Percentiles rank a stretch among this genome's conserved stretches.
These are phyloP conservation scores for Colistium nudipinnis DNA, from an alignment of 2,113 vertebrate species.

Conservation along the genomic window DNA sequence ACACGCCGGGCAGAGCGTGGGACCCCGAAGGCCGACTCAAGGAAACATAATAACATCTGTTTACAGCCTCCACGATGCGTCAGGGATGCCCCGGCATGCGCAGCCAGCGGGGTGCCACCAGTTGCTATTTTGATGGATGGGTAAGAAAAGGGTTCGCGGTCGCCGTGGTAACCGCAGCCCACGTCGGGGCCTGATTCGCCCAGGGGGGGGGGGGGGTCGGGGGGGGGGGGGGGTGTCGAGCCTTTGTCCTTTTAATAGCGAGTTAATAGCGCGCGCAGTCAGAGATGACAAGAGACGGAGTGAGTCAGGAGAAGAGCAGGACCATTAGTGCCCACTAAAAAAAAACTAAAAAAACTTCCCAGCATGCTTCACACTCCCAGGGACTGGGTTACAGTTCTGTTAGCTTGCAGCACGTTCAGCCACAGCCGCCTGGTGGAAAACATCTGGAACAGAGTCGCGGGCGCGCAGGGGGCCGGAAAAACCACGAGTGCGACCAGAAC, in stretches of 20 bases:
- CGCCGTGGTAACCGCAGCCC: slow-evolving; percentile 44
- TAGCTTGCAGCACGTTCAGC: not conserved
- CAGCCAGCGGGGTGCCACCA: slow-evolving; percentile 29
- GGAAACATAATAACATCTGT: slow-evolving; percentile 58
- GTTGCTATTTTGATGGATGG: slow-evolving; percentile 38
- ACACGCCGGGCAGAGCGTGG: slow-evolving; percentile 1
- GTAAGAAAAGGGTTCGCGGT: slow-evolving; percentile 21
- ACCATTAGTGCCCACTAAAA: slow-evolving; percentile 36
- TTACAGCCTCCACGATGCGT: slow-evolving; percentile 64
- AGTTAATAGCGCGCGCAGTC: slow-evolving; percentile 38
- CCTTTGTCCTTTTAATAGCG: slow-evolving; percentile 43
- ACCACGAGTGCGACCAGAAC: not conserved
- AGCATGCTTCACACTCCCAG: slow-evolving; percentile 24
- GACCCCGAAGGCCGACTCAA: slow-evolving; percentile 22
- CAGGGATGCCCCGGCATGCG: not conserved
- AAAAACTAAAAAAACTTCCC: slow-evolving; percentile 32
- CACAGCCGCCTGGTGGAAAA: slow-evolving; percentile 17
- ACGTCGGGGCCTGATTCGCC: slow-evolving; percentile 9
- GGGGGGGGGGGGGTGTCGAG: too few relatives aligned
- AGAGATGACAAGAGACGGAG: slow-evolving; percentile 27
- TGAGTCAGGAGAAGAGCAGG: slow-evolving; percentile 18
- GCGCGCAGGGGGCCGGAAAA: not conserved
- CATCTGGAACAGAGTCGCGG: slow-evolving; percentile 4
- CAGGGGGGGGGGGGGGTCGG: too few relatives aligned
- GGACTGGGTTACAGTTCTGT: slow-evolving; percentile 23